Percentiles rank a stretch among this genome's conserved stretches.
phyloP scores from a whole-genome alignment of 2,113 vertebrate genomes.

The Tympanuchus pallidicinctus region DNA sequence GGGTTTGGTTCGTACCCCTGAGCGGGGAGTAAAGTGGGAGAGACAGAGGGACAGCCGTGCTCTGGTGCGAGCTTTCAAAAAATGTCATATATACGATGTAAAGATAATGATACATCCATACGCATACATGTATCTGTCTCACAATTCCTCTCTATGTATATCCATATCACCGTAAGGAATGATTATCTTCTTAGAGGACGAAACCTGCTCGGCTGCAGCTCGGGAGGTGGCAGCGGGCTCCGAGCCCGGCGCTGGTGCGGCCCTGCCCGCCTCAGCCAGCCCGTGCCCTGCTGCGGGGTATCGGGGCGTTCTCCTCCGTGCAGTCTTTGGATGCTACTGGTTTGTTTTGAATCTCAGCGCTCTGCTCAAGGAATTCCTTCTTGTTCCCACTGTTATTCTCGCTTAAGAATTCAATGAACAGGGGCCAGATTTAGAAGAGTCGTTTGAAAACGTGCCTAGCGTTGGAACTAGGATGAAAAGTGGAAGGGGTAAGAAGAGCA shows the following conservation, averaged over 20 bases:
- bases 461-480: not conserved
- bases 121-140: no score
- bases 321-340: not conserved
- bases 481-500: not conserved
- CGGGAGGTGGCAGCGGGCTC: not conserved
- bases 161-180: not conserved
- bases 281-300: not conserved
- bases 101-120: no score
- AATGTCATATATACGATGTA: not conserved
- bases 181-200: not conserved
- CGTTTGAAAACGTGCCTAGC: not conserved
- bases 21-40: not conserved
- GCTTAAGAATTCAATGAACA: not conserved
- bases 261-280: not conserved
- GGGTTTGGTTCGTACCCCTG: not conserved
- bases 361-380: not conserved
- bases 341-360: not conserved
- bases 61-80: not conserved
- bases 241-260: not conserved
- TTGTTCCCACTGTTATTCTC: not conserved
- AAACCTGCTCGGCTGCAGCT: not conserved
- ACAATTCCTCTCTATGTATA: no score
- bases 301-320: not conserved
- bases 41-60: fast-evolving
- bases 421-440: not conserved